These are phyloP conservation scores for Stramonita haemastoma DNA, from an alignment of 2,888 invertebrate species.

Conservation along the genomic window DNA sequence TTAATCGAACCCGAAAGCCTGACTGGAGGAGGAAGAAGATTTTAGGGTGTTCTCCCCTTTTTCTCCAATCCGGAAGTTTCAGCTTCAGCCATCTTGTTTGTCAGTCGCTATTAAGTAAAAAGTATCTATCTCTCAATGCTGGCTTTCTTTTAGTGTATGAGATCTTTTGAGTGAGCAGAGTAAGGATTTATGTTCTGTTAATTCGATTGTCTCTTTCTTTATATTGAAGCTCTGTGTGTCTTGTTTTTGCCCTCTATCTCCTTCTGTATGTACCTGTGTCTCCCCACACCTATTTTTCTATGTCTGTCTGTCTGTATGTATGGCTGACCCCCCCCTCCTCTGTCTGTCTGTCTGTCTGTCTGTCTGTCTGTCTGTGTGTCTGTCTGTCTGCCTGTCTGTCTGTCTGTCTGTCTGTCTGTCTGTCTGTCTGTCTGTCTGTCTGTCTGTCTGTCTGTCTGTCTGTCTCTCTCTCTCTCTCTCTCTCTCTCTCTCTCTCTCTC, in stretches of 20 bases:
- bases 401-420: neutral
- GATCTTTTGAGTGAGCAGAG: too few relatives aligned
- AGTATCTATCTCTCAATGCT: too few relatives aligned
- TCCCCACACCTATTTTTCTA: neutral
- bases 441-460: neutral
- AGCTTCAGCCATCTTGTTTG: too few relatives aligned
- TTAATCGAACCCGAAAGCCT: too few relatives aligned
- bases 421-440: neutral
- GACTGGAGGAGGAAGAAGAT: too few relatives aligned
- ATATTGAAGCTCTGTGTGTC: neutral
- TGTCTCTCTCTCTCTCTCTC: neutral
- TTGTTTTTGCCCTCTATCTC: neutral
- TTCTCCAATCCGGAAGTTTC: too few relatives aligned
- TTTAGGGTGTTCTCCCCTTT: too few relatives aligned
- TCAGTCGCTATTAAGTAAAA: too few relatives aligned
- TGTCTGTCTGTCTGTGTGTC: neutral
- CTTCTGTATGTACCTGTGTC: neutral
- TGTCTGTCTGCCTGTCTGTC: neutral
- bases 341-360: neutral
- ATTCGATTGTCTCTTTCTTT: neutral
- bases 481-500: neutral
- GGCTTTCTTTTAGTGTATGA: too few relatives aligned
- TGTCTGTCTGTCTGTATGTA: neutral
- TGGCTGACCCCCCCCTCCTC: neutral
- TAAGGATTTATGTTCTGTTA: too few relatives aligned